These are phyloP conservation scores for Halictus rubicundus DNA, from an alignment of 1,140 invertebrate genomes.

Conservation along the genomic window DNA sequence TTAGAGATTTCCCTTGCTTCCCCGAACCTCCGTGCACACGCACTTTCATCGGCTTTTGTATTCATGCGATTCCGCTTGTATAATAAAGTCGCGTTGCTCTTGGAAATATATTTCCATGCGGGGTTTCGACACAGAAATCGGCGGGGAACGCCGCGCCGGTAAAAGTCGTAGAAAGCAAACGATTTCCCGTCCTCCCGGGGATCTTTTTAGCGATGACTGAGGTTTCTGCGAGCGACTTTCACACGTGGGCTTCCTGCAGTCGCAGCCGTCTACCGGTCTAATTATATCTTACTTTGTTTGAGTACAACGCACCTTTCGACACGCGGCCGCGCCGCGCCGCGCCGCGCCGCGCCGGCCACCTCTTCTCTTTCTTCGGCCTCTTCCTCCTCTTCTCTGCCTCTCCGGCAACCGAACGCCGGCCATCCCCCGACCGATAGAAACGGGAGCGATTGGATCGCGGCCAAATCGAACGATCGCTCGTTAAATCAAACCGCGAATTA, in stretches of 20 bases:
- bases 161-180: slow-evolving; percentile 56
- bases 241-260: slow-evolving; percentile 60
- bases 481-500: slow-evolving; percentile 69
- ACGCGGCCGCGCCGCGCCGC: slow-evolving; percentile 60
- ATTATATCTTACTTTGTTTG: slow-evolving; percentile 80
- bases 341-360: too few species aligned
- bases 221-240: slow-evolving; percentile 61
- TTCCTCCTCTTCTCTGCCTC: slow-evolving; percentile 26
- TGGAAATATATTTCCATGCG: too few species aligned
- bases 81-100: too few species aligned
- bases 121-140: too few species aligned
- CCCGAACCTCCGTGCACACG: too few species aligned
- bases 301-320: slow-evolving; percentile 80
- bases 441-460: slow-evolving; percentile 61
- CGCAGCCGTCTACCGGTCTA: slow-evolving; percentile 70
- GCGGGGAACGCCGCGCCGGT: too few species aligned
- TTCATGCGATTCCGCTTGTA: too few species aligned
- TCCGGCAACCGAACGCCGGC: background rate
- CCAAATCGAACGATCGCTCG: slow-evolving; percentile 72
- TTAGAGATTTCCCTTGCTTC: too few species aligned
- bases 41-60: too few species aligned
- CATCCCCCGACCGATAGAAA: background rate
- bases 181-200: slow-evolving; percentile 46
- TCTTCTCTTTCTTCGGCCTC: slow-evolving; percentile 56
- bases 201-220: slow-evolving; percentile 64